These are phyloP conservation scores for Eristalinus sepulchralis DNA, from an alignment of 2,888 invertebrate genomes.

Conservation along the genomic window DNA sequence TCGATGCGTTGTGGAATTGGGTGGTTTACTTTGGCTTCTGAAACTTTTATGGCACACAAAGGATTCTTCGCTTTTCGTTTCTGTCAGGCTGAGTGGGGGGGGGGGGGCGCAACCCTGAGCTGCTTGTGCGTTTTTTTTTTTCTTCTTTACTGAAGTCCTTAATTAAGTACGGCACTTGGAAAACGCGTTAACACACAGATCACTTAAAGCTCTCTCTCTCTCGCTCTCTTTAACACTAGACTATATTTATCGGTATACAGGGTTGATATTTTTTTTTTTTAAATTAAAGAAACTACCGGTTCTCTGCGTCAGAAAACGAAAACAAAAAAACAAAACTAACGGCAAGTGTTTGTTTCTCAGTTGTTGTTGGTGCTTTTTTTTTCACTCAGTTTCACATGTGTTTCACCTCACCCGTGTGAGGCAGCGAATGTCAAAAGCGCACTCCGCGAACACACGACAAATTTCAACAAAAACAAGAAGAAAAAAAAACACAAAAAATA, in stretches of 20 bases:
- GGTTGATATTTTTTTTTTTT: constrained; percentile 4
- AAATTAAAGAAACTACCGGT: background rate
- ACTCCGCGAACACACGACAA: constrained; percentile 9
- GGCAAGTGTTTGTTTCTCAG: constrained; percentile 3
- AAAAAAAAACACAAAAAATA: constrained; percentile 1
- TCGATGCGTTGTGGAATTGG: constrained; percentile 61
- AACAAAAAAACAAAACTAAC: constrained; percentile 5
- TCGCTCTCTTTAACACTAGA: constrained; percentile 17
- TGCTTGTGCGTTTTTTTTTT: constrained; percentile 72
- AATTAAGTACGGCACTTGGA: constrained; percentile 70
- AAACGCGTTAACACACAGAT: background rate
- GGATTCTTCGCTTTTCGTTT: constrained; percentile 3
- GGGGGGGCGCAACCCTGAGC: constrained; percentile 21
- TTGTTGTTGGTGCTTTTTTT: background rate
- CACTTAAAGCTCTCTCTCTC: constrained; percentile 62
- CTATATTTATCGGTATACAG: constrained; percentile 47
- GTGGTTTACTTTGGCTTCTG: constrained; percentile 42
- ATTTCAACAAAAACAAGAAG: background rate
- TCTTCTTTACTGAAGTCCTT: constrained; percentile 28
- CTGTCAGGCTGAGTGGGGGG: too few relatives aligned
- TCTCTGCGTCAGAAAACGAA: too few relatives aligned
- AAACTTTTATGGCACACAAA: constrained; percentile 48
- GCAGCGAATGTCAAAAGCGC: constrained; percentile 23
- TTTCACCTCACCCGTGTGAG: background rate
- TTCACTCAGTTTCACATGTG: background rate